Conservation (phyloP, 1,140 invertebrate species). For the Micrasema longulum region DNA sequence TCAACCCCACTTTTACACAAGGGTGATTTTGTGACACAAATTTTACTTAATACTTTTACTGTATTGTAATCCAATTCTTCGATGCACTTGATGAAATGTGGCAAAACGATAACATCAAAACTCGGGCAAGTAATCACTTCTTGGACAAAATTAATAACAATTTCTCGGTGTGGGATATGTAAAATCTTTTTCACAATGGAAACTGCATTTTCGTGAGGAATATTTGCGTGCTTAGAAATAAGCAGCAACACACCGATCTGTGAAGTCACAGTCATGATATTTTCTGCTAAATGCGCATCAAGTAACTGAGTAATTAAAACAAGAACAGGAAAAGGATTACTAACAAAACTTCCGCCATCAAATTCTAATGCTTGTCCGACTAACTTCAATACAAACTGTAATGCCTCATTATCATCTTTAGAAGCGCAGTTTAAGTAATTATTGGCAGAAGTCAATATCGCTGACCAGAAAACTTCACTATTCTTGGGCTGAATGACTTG, state of each 20-base stretch:
- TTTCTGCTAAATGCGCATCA: constrained; percentile 65
- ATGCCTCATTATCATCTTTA: constrained; percentile 55
- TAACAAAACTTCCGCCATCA: constrained; percentile 74
- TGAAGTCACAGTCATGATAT: constrained; percentile 66
- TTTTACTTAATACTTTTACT: constrained; percentile 74
- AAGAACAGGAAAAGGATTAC: constrained; percentile 68
- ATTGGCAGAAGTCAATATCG: constrained; percentile 49
- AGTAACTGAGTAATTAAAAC: constrained; percentile 69
- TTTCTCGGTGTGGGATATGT: constrained; percentile 65
- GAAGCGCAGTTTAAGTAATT: constrained; percentile 26
- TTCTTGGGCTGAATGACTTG: constrained; percentile 71
- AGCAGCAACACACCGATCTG: constrained; percentile 72
- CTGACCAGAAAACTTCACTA: constrained; percentile 72
- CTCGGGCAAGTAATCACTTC: constrained; percentile 74
- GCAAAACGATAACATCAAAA: constrained; percentile 81
- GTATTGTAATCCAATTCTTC: constrained; percentile 68
- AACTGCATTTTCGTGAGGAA: constrained; percentile 78
- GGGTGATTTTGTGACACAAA: constrained; percentile 76
- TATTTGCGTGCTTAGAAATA: constrained; percentile 70
- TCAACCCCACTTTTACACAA: constrained; percentile 71
- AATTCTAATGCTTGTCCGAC: constrained; percentile 72
- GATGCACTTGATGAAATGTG: constrained; percentile 74
- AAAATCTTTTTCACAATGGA: constrained; percentile 73
- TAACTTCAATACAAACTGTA: constrained; percentile 69
- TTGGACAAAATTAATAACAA: constrained; percentile 74